Base-by-base conservation (phyloP, 2,888 invertebrate genomes). In the Reticulitermes lucifugus region DNA sequence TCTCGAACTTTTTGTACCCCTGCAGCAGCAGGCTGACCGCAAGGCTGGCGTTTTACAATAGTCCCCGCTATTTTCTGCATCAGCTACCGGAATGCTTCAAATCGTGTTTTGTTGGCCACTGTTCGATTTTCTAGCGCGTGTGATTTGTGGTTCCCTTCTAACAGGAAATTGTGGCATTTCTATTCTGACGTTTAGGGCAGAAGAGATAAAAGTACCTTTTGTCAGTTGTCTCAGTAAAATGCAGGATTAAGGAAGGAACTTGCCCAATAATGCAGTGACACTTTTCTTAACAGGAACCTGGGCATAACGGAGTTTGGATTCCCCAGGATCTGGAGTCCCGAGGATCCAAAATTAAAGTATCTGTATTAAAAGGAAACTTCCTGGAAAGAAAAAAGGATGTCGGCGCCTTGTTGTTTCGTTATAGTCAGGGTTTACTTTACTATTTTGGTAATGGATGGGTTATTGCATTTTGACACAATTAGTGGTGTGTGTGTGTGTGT, bases 41-140 rank as follows among this genome's bases (percentile, higher is more conserved):
- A 79, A 55, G 10, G 29, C 79, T 25, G 18, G 46, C n/a, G 46
- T 55, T 79, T 79, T 51, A 46, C 79, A 79, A 79, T 79, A 51
- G 79, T 51, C 79, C 65, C 65, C n/a, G 70, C 65, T 81, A 81
- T 81, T 81, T 81, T 81, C 81, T 81, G 81, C 81, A 81, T 70
- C 81, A 81, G 65, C 81, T 81, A 81, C 81, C 25, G 65, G 65
- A 81, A 81, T 59, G n/a, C 59, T 60, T 65, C 35, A 14, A 25
- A 79, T 79, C n/a, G 65, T 25, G 65, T 65, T 65, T 65, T 65
- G 65, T 65, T 65, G 65, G 25, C 14, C n/a, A 65, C 65, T 65
- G n/a, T 25, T 6, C 7, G 65, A 65, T 65, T 65, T 65, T 25
- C n/a, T 65, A 46, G 77, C 77, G 77, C 77, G 77, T 77, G 77